Evolutionary conservation across 2,113 vertebrate genomes (phyloP), one percentile per base, ranked within the genome.

Genomic region (Elephantulus edwardii): DNA sequence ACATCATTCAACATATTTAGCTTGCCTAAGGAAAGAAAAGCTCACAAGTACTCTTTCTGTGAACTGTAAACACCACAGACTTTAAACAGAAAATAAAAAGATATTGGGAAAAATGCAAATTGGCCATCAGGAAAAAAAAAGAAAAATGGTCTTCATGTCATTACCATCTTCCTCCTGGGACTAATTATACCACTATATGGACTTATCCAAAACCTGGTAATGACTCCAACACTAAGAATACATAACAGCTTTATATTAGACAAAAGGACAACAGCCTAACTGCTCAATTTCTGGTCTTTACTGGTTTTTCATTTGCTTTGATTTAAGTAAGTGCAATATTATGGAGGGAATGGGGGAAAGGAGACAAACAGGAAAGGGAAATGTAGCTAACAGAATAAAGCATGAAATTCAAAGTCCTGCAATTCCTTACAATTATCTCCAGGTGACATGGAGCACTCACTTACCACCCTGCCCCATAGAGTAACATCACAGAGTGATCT

Each of bases 1-100:
- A 91, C 90, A 94, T 93, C 86, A 84, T 85, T 84, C 91, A 94
- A 96, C 82, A 93, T 75, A 71, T 92, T 91, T 91, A 84, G 79
- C 26, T 94, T 94, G 91, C 95, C 83, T 91, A 68, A 90, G 83
- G 95, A 83, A 92, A 93, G 54, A 90, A 83, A 33, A 80, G 42
- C 60, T 91, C 76, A 88, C 14, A 86, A 90, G 38, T 44, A 90
- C 52, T 75, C 46, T 76, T 92, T 76, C 50, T 60, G 17, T 91
- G 90, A 93, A 90, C 71, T 91, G 72, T 91, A 95, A 94, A 86
- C 42, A 93, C 58, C 30, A 91, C 33, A 72, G 38, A 83, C 46
- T 88, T 87, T 40, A 92, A 88, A 86, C 56, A 64, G 50, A 93
- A 35, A 88, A 84, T 87, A 52, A 91, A 44, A 66, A 94, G 50